These are phyloP conservation scores for Montipora capitata DNA, from an alignment of 92 coral and sea anemone species.

Conservation along the genomic window DNA sequence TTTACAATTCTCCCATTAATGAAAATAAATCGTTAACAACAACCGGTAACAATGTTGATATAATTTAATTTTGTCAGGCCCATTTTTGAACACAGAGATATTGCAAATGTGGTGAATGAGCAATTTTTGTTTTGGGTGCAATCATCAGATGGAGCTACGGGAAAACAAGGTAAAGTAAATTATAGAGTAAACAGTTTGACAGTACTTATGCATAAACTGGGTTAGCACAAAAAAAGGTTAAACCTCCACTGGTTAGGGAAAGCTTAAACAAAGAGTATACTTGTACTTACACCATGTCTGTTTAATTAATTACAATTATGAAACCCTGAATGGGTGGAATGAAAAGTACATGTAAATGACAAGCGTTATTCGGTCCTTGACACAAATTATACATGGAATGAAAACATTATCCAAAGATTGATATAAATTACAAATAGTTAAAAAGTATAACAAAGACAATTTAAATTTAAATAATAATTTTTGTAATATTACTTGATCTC, in stretches of 20 bases:
- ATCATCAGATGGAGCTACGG: background rate
- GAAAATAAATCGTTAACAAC: background rate
- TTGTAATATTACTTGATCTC: no score
- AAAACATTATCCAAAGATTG: no score
- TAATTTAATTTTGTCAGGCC: background rate
- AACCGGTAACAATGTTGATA: background rate
- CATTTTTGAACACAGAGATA: constrained; percentile 10
- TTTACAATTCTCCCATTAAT: background rate
- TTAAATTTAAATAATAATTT: no score
- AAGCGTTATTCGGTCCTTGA: no score
- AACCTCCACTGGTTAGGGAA: background rate
- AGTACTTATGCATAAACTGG: background rate
- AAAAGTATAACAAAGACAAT: no score
- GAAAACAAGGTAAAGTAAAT: constrained; percentile 1
- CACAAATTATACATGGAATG: no score
- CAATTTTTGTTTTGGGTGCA: constrained; percentile 17
- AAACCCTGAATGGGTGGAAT: background rate
- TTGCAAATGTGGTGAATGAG: constrained; percentile 1
- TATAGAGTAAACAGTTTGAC: background rate
- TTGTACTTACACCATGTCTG: no score
- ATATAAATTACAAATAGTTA: no score
- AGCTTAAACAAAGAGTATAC: no score
- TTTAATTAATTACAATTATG: no score
- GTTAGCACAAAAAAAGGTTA: no score
- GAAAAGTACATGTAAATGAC: no score